These are phyloP conservation scores for Lamellibrachia luymesi DNA, from an alignment of 1,140 invertebrate genomes.

Conservation along the genomic window DNA sequence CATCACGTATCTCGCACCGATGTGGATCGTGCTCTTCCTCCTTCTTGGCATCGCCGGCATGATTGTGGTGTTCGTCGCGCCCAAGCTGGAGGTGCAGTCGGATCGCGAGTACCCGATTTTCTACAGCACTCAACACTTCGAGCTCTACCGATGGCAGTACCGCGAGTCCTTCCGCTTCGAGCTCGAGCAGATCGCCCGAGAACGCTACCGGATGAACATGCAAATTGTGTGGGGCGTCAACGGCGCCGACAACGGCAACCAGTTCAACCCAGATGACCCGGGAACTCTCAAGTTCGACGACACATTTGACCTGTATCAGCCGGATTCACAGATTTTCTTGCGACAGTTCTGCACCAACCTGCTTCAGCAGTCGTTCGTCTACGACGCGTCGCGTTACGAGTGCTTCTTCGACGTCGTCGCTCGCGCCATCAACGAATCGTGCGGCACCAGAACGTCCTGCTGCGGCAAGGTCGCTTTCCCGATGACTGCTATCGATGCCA, in stretches of 20 bases:
- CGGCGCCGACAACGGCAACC: conserved; percentile 82
- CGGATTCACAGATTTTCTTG: conserved; percentile 78
- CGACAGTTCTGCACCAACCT: conserved; percentile 72
- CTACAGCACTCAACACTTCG: conserved; percentile 78
- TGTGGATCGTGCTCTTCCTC: conserved; percentile 63
- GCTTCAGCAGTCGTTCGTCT: not conserved
- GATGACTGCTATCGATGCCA: conserved; percentile 76
- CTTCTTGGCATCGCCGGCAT: conserved; percentile 68
- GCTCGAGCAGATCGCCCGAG: conserved; percentile 42
- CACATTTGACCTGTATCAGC: conserved; percentile 45
- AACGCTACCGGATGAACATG: conserved; percentile 68
- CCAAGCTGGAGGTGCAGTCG: conserved; percentile 79
- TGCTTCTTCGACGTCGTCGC: not conserved
- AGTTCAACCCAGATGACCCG: conserved; percentile 75
- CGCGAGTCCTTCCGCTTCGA: conserved; percentile 83
- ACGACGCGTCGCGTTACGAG: not conserved
- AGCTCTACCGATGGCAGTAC: conserved; percentile 81
- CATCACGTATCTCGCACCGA: conserved; percentile 35
- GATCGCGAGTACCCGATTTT: conserved; percentile 86
- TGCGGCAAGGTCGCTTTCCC: conserved; percentile 3
- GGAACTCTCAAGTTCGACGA: conserved; percentile 63
- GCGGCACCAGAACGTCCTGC: not conserved
- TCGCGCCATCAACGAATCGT: not conserved
- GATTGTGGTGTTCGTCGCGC: conserved; percentile 78
- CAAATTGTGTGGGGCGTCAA: conserved; percentile 90